Evolutionary conservation across 2,888 invertebrate genomes (phyloP), one percentile per base, ranked within the genome.

Genomic region (Drosophila parthenogenetica): DNA sequence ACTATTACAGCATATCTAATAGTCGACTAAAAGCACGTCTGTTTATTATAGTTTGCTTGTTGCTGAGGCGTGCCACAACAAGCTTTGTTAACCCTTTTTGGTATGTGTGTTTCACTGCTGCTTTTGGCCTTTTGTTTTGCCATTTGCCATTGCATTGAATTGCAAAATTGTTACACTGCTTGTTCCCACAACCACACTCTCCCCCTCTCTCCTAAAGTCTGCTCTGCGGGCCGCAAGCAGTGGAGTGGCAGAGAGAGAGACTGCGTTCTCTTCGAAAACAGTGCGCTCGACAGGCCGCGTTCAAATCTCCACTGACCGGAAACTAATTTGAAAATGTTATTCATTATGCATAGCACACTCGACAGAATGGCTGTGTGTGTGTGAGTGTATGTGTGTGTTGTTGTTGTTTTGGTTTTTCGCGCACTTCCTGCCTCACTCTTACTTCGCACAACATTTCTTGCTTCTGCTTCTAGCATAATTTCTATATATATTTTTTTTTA

Each of bases 291-390:
- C 76, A 74, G 69, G 76, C 70, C 68, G 76, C 79, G 78, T 73
- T 83, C 66, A 86, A 85, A 83, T 88, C 81, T 88, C 83, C 81
- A 69, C 88, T 86, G 85, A 86, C 85, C 85, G 85, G 88, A 88
- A 86, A 86, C 83, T 88, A 86, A 87, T 85, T 85, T 81, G 71
- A 87, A 88, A 85, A 87, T 87, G 86, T 87, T 84, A 87, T 84
- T 84, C 83, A 84, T 84, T 87, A 84, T 84, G 85, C 83, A 87
- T 81, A 53, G 77, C 75, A 65, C 69, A 65, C 69, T 85, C 61
- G 69, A 57, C 39, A 17, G 57, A 69, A 62, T 81, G 58, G 75
- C 59, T 77, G 13, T 35, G 35, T 35, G 11, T 11, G 2, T 35
- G 29, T 29, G 5, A 1, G 8, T 29, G 29, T 29, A 2, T 10